phyloP scores from a whole-genome alignment of 2,888 invertebrate genomes.

The Tortricodes alternella region DNA sequence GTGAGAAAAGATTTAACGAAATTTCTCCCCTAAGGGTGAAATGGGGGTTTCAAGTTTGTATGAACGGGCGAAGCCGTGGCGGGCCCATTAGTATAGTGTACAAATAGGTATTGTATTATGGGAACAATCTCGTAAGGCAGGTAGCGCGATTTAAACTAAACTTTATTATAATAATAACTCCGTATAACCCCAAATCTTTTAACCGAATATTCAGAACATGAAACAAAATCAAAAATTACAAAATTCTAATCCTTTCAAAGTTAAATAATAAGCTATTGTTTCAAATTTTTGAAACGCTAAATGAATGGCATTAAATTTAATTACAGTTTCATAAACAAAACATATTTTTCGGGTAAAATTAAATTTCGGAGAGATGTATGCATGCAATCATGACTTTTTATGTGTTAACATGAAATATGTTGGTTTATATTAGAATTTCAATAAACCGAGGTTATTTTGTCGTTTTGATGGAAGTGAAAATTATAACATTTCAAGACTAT shows the following conservation, averaged over 20 bases:
- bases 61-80: too few species aligned
- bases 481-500: too few species aligned
- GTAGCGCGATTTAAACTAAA: too few species aligned
- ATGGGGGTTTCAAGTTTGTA: too few species aligned
- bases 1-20: too few species aligned
- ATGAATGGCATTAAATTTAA: slow-evolving; percentile 22
- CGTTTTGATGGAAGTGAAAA: neutral
- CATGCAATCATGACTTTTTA: neutral
- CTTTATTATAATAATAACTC: too few species aligned
- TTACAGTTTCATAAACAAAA: slow-evolving; percentile 21
- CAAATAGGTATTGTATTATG: too few species aligned
- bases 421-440: neutral
- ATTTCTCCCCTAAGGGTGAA: too few species aligned
- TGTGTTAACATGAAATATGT: neutral
- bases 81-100: too few species aligned
- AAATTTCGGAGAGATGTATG: neutral
- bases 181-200: too few species aligned
- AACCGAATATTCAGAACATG: neutral
- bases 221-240: slow-evolving; percentile 2
- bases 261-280: slow-evolving; percentile 20
- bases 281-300: slow-evolving; percentile 13
- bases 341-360: slow-evolving; percentile 16
- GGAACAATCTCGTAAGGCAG: too few species aligned
- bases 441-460: neutral
- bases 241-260: slow-evolving; percentile 6